Evolutionary conservation across 1,140 invertebrate genomes (phyloP).

Genomic region (Idris sp.): DNA sequence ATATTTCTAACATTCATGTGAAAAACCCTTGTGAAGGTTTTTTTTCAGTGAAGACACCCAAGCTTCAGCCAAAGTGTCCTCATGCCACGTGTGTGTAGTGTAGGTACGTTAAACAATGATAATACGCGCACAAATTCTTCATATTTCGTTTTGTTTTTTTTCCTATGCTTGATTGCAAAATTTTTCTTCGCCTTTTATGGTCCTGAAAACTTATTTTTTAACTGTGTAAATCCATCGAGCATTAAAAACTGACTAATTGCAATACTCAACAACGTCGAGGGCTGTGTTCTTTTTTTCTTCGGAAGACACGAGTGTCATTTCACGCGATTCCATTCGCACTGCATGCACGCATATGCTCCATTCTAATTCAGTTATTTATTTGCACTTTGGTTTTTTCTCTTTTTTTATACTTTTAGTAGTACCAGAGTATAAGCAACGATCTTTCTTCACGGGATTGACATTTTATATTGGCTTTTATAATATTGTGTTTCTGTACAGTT

Average conservation of each 20-base stretch:
- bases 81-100: constrained; percentile 64
- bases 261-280: too few relatives aligned
- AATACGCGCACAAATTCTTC: constrained; percentile 68
- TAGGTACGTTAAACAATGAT: constrained; percentile 75
- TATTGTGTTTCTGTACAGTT: too few relatives aligned
- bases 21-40: too few relatives aligned
- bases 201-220: too few relatives aligned
- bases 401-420: constrained; percentile 70
- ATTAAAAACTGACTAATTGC: too few relatives aligned
- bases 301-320: constrained; percentile 49
- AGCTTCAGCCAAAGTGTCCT: too few relatives aligned
- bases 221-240: too few relatives aligned
- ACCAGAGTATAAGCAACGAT: constrained; percentile 42
- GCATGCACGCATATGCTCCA: constrained; percentile 18
- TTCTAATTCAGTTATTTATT: constrained; percentile 62
- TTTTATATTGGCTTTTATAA: too few relatives aligned
- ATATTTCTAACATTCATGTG: constrained; percentile 78
- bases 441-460: too few relatives aligned
- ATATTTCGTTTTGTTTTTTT: too few relatives aligned
- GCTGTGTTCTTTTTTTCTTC: too few relatives aligned
- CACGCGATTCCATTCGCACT: constrained; percentile 21
- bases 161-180: constrained; percentile 70
- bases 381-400: constrained; percentile 71
- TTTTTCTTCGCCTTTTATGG: constrained; percentile 37
- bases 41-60: too few relatives aligned